Percentiles rank a stretch among this genome's conserved stretches.
Conservation (phyloP, 2,888 invertebrate species). For the Hedya salicella region DNA sequence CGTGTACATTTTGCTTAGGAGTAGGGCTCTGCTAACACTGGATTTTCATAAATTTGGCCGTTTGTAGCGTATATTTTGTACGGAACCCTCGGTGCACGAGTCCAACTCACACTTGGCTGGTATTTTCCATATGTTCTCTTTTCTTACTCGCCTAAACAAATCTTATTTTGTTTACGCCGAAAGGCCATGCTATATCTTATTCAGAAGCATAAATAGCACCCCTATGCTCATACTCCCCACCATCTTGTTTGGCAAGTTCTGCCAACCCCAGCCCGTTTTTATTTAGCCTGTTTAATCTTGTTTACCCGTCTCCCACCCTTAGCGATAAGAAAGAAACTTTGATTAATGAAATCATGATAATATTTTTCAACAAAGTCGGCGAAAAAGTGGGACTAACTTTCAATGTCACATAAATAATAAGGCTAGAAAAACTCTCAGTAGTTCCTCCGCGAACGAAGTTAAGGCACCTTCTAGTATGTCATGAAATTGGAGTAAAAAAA, state of each 20-base stretch:
- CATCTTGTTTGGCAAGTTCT: conserved; percentile 29
- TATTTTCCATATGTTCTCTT: no score
- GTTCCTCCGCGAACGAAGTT: no score
- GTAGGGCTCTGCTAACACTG: no score
- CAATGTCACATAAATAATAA: conserved; percentile 26
- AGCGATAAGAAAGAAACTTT: conserved; percentile 34
- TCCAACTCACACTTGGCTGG: no score
- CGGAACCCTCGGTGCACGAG: no score
- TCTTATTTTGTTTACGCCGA: conserved; percentile 12
- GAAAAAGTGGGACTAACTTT: conserved; percentile 25
- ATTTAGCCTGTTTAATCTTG: conserved; percentile 34
- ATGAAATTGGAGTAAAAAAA: no score
- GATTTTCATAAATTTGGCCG: no score
- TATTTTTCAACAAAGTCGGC: conserved; percentile 31
- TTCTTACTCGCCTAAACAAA: no score
- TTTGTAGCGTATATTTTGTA: no score
- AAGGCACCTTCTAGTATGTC: no score
- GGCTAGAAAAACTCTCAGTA: no score
- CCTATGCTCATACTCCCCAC: not conserved
- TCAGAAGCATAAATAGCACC: conserved; percentile 15
- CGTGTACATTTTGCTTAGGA: no score
- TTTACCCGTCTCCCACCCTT: conserved; percentile 10
- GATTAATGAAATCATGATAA: conserved; percentile 40
- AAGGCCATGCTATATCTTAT: not conserved
- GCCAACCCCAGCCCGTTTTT: conserved; percentile 10